Evolutionary conservation across 2,888 invertebrate species (phyloP).

Genomic region (Melanostoma mellinum): DNA sequence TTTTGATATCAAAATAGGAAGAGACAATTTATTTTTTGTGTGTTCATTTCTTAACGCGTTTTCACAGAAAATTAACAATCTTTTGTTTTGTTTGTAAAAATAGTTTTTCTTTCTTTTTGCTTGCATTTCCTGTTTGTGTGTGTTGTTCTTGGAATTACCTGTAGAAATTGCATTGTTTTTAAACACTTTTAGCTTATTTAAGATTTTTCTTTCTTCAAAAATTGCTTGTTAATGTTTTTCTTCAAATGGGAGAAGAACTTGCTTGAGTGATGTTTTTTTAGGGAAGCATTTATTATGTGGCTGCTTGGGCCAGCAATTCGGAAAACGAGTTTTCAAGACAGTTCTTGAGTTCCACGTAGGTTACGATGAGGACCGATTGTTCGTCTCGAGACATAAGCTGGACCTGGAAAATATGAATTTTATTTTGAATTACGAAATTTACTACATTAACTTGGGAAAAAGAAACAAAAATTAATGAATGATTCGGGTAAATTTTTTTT

Average conservation of each 20-base stretch:
- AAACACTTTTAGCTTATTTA: conserved; percentile 75
- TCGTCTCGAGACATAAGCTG: conserved; percentile 98
- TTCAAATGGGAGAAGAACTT: conserved; percentile 41
- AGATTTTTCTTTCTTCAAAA: conserved; percentile 74
- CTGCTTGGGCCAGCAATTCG: conserved; percentile 85
- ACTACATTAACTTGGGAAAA: too few relatives aligned
- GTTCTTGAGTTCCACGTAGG: conserved; percentile 96
- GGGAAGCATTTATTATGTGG: conserved; percentile 78
- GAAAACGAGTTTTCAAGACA: conserved; percentile 96
- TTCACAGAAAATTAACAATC: conserved; percentile 62
- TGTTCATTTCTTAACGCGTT: conserved; percentile 44
- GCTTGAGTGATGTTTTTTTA: conserved; percentile 56
- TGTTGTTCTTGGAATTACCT: conserved; percentile 60
- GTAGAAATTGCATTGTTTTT: conserved; percentile 63
- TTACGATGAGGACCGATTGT: conserved; percentile 97
- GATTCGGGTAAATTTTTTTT: too few relatives aligned
- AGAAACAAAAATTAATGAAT: too few relatives aligned
- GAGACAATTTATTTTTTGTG: conserved; percentile 73
- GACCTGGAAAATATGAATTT: conserved; percentile 84
- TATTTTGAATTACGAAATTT: background rate
- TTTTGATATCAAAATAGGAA: conserved; percentile 75
- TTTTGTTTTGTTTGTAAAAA: conserved; percentile 70
- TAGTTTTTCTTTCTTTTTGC: conserved; percentile 69
- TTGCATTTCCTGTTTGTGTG: conserved; percentile 50
- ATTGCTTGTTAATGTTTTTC: conserved; percentile 74